Percentiles rank a stretch among this genome's conserved stretches.
phyloP scores from a whole-genome alignment of 2,797 vertebrate genomes.

The Poeciliopsis paucimaculata region DNA sequence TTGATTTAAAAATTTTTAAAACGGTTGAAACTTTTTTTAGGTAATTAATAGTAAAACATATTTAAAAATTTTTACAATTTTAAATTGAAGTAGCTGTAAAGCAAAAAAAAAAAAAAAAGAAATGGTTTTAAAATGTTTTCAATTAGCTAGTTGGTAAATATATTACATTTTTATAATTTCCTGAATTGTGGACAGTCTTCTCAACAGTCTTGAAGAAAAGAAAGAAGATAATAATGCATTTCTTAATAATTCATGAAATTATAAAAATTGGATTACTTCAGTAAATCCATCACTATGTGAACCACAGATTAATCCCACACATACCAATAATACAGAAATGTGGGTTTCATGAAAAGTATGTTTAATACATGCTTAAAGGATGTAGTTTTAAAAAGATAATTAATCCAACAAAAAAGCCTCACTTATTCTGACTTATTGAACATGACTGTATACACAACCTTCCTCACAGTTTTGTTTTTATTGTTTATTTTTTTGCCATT shows the following conservation, averaged over 20 bases:
- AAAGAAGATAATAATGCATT: neutral
- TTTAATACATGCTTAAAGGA: neutral
- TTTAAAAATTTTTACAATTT: neutral
- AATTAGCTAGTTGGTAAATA: neutral
- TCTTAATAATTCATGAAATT: no score
- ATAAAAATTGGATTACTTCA: neutral
- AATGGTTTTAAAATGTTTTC: no score
- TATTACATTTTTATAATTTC: neutral
- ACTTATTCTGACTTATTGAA: neutral
- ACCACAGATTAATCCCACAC: neutral
- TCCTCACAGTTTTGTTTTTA: neutral
- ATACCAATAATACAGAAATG: neutral
- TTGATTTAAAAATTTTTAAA: neutral
- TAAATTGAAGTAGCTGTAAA: neutral
- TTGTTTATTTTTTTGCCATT: neutral
- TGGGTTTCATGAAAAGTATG: neutral
- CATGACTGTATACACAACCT: neutral
- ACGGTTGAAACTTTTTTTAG: neutral
- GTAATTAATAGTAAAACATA: neutral
- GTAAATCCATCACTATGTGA: neutral
- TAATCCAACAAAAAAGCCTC: neutral
- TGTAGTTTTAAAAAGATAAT: neutral
- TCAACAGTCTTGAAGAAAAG: neutral
- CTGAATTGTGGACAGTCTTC: neutral
- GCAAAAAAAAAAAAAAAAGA: neutral